A percentile compares a stretch with the other conserved stretches of the same genome.
Conservation (phyloP, 2,888 invertebrate genomes). For the Caenorhabditis afra region DNA sequence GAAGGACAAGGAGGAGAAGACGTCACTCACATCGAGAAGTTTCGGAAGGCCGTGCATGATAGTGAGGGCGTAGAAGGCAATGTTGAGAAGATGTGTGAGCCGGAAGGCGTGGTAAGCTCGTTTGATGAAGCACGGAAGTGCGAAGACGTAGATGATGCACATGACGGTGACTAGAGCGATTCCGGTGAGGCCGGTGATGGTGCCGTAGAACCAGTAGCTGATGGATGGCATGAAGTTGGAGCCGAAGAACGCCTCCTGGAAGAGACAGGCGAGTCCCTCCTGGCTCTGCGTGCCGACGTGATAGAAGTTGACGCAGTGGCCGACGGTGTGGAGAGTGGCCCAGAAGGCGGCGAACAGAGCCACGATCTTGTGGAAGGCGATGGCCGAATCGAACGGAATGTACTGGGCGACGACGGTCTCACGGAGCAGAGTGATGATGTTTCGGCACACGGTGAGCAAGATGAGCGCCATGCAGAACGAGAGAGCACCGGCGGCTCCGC, state of each 20-base stretch:
- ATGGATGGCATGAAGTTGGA: conserved; percentile 95
- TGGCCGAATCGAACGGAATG: conserved; percentile 93
- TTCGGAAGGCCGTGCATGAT: conserved; percentile 93
- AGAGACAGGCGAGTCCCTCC: conserved; percentile 92
- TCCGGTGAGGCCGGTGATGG: conserved; percentile 85
- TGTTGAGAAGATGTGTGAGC: conserved; percentile 92
- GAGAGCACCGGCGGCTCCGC: conserved; percentile 87
- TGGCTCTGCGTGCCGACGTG: conserved; percentile 96
- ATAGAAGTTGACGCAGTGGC: conserved; percentile 97
- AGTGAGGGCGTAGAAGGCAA: conserved; percentile 89
- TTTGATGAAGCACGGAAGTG: conserved; percentile 92
- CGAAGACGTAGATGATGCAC: conserved; percentile 96
- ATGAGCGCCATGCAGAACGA: conserved; percentile 95
- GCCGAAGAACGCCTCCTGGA: conserved; percentile 91
- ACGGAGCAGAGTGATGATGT: conserved; percentile 92
- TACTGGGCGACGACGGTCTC: conserved; percentile 95
- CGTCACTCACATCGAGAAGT: conserved; percentile 88
- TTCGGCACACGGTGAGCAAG: conserved; percentile 89
- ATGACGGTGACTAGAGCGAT: conserved; percentile 85
- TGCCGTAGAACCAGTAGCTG: conserved; percentile 95
- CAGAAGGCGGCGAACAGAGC: conserved; percentile 95
- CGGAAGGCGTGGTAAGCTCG: conserved; percentile 86
- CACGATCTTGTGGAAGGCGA: conserved; percentile 96
- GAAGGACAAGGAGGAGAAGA: neutral
- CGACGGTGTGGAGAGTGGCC: conserved; percentile 91